Conservation (phyloP, 2,113 vertebrate species). For the Dasyurus viverrinus region DNA sequence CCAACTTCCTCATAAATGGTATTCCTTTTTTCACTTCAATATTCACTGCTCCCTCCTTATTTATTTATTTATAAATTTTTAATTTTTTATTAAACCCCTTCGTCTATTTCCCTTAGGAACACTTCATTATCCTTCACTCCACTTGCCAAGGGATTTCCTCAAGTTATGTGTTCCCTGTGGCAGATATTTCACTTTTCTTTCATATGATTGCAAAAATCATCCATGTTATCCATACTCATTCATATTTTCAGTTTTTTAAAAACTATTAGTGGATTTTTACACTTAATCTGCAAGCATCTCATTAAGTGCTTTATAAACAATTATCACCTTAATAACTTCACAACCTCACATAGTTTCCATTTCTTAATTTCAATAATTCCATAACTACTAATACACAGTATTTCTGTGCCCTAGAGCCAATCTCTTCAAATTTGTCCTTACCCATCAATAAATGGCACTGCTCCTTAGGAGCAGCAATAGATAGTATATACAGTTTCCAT, state of each 20-base stretch:
- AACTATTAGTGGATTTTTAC: neutral
- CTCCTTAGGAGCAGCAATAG: neutral
- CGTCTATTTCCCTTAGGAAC: neutral
- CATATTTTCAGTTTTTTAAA: neutral
- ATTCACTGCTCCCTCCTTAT: neutral
- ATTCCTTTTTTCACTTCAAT: neutral
- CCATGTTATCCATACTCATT: neutral
- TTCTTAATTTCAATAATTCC: neutral
- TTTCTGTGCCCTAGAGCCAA: neutral
- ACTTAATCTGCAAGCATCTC: neutral
- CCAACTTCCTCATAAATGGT: too few species aligned
- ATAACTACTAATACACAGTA: neutral
- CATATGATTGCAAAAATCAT: neutral
- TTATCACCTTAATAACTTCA: neutral
- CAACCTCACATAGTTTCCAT: neutral
- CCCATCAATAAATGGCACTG: neutral
- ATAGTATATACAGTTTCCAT: neutral
- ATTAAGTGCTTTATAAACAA: neutral
- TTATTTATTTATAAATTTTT: too few species aligned
- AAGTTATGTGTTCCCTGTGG: neutral
- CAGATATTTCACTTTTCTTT: neutral
- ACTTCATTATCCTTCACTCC: neutral
- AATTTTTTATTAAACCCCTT: neutral
- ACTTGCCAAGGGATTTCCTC: neutral
- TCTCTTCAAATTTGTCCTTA: neutral